Base-by-base conservation (phyloP, 2,113 vertebrate species). In the Butorides virescens region DNA sequence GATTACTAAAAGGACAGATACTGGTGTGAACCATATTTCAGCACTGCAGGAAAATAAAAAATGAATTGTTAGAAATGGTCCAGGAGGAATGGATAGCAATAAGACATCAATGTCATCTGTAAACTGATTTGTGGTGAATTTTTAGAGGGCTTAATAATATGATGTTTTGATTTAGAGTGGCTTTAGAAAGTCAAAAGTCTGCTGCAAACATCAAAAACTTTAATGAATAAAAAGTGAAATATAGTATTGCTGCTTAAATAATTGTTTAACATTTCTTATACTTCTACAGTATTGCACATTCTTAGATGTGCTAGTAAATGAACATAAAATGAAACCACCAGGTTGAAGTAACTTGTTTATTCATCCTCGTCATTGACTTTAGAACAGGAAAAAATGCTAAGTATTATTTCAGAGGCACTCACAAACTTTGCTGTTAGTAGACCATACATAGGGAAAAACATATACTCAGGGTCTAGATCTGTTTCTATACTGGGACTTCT, bases 121-220 rank as follows among this genome's bases (percentile, higher is more conserved):
- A 97, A 97, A 98, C 97, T 98, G 97, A 98, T 98, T 96, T 97
- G 96, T 97, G 97, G 97, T 98, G 95, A 96, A 98, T 98, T 97
- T 97, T 97, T 92, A 91, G 96, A 93, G 92, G 91, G 74, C 87
- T 97, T 98, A 97, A 97, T 97, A 96, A 92, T 92, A 95, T 13
- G 81, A 96, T 96, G 93, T 85, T 95, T 73, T 98, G 97, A 98
- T 98, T 85, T 94, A 97, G 93, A 92, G 83, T 78, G 74, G 58
- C 86, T 95, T 94, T 92, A 89, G 90, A 97, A 97, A 98, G 95
- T 97, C 97, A 97, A 90, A 97, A 97, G 76, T 84, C 46, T 86
- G 79, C 87, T 53, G 89, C 89, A 92, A 90, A 89, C 78, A 90
- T 94, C 67, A 82, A 95, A 95, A 97, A 97, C 44, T 86, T 92